Conservation (phyloP, 1,140 invertebrate genomes). For the Aphaenogaster floridana region DNA sequence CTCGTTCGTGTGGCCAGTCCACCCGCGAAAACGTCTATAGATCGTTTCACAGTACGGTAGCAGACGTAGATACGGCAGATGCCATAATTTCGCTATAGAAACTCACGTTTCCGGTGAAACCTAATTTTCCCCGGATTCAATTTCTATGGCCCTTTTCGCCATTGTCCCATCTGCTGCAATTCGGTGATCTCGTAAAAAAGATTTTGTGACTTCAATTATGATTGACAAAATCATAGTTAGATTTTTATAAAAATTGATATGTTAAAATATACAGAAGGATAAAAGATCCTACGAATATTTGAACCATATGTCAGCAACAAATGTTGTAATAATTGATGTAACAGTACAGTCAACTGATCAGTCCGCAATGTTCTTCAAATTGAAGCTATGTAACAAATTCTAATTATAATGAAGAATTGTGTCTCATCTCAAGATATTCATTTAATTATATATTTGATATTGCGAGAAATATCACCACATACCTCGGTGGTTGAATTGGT, state of each 20-base stretch:
- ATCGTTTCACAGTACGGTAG: slow-evolving; percentile 24
- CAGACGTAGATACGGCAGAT: slow-evolving; percentile 32
- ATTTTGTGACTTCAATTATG: not conserved
- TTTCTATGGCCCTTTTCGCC: not conserved
- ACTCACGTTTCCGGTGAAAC: slow-evolving; percentile 38
- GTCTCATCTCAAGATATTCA: no score
- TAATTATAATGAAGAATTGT: not conserved
- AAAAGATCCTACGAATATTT: not conserved
- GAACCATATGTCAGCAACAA: not conserved
- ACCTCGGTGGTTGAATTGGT: no score
- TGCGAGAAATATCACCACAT: no score
- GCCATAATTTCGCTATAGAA: slow-evolving; percentile 60
- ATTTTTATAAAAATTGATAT: not conserved
- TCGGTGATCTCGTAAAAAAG: not conserved
- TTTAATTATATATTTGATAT: no score
- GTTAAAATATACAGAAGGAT: not conserved
- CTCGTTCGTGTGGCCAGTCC: slow-evolving; percentile 26
- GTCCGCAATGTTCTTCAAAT: not conserved
- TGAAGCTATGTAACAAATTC: not conserved
- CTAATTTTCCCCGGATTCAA: slow-evolving; percentile 28
- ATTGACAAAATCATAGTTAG: not conserved
- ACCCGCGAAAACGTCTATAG: slow-evolving; percentile 40
- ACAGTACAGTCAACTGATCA: not conserved
- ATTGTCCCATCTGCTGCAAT: not conserved
- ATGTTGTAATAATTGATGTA: not conserved